Base-by-base conservation (phyloP, 2,888 invertebrate genomes). In the Caenorhabditis macrosperma region DNA sequence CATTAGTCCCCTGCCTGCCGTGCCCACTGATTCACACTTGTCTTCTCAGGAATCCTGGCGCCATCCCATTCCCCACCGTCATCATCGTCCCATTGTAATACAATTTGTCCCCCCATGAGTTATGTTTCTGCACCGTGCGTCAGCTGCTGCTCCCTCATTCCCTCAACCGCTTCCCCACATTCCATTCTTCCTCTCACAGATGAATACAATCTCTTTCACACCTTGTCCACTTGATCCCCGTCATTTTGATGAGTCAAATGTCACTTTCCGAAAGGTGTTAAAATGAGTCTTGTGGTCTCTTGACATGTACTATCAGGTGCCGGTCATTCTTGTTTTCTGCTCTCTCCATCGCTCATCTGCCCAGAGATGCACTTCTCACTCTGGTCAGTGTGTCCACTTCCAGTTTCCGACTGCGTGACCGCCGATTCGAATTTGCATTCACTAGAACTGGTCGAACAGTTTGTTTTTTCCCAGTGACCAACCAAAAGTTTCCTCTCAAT, bases 1-100 rank as follows among this genome's bases (percentile, higher is more conserved):
- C n/a, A n/a, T n/a, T n/a, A n/a, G n/a, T n/a, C n/a, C n/a, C n/a
- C n/a, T n/a, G n/a, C n/a, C n/a, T n/a, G n/a, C n/a, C n/a, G n/a
- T n/a, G n/a, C n/a, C n/a, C n/a, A n/a, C n/a, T n/a, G n/a, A n/a
- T n/a, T n/a, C n/a, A n/a, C n/a, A n/a, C n/a, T n/a, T n/a, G n/a
- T n/a, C n/a, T n/a, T n/a, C n/a, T n/a, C n/a, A n/a, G 28, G 38
- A 41, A 38, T 64, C 28, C 4, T 63, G 41, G 24, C 30, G 33
- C 35, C 22, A 30, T 20, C 22, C 26, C 26, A 46, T 33, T 15
- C 30, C 9, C 30, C 9, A 12, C 20, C 24, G 17, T n/a, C n/a
- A n/a, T n/a, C n/a, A n/a, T n/a, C n/a, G n/a, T n/a, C n/a, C n/a
- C 44, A 72, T 72, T 72, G 71, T 63, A 72, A 72, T 63, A 55